These are phyloP conservation scores for Procambarus virginalis DNA, from an alignment of 1,140 invertebrate genomes.

Conservation along the genomic window DNA sequence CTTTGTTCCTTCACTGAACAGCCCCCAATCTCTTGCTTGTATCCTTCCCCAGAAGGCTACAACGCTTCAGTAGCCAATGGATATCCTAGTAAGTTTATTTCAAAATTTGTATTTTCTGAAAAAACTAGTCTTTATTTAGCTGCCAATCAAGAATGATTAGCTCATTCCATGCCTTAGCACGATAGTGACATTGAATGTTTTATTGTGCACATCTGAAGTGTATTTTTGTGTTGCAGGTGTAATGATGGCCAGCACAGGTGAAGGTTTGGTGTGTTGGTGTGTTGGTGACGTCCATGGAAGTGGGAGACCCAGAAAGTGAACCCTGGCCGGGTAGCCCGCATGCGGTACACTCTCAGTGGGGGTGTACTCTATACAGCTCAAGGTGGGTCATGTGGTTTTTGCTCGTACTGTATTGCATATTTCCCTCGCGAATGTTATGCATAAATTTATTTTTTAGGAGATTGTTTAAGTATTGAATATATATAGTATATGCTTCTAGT, in stretches of 20 bases:
- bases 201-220: neutral
- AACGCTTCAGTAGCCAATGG: slow-evolving; percentile 36
- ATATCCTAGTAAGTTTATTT: slow-evolving; percentile 48
- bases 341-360: slow-evolving; percentile 47
- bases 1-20: slow-evolving; percentile 46
- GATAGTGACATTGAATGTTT: no score
- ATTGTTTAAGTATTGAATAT: no score
- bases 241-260: slow-evolving; percentile 54
- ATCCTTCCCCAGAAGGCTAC: slow-evolving; percentile 40
- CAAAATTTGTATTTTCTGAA: neutral
- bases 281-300: slow-evolving; percentile 58
- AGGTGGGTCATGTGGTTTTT: slow-evolving; percentile 14
- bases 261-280: slow-evolving; percentile 60
- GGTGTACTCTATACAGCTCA: slow-evolving; percentile 55
- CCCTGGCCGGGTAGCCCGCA: slow-evolving; percentile 36
- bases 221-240: slow-evolving; percentile 29
- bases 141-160: neutral
- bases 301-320: slow-evolving; percentile 44
- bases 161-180: no score
- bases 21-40: slow-evolving; percentile 34
- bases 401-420: neutral
- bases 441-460: neutral
- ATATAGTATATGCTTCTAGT: no score
- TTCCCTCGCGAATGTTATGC: neutral
- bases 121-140: neutral